These are phyloP conservation scores for Rhopalosiphum nymphaeae DNA, from an alignment of 2,888 invertebrate genomes.

Conservation along the genomic window DNA sequence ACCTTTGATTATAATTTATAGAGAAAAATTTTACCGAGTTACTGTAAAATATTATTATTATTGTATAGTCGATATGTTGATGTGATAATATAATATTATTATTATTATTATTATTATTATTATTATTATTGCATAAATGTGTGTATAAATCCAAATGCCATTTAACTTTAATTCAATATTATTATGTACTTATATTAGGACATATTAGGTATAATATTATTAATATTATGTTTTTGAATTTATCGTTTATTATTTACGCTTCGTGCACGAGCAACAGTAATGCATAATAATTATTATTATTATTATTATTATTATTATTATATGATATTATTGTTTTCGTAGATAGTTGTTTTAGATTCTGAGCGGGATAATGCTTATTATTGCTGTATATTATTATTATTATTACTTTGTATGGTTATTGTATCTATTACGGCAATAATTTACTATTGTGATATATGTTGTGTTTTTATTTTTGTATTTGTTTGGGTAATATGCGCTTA, in stretches of 20 bases:
- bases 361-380: slow-evolving; percentile 3
- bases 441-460: not conserved
- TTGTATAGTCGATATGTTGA: not conserved
- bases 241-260: not conserved
- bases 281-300: not conserved
- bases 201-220: not conserved
- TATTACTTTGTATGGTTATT: not conserved
- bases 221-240: not conserved
- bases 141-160: not conserved
- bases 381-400: not conserved
- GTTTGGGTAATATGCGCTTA: not conserved
- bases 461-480: slow-evolving; percentile 20
- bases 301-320: not conserved
- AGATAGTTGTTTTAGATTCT: slow-evolving; percentile 8
- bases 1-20: no score
- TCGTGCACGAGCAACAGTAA: not conserved
- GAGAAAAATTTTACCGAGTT: not conserved
- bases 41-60: slow-evolving; percentile 8
- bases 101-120: not conserved
- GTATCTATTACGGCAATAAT: not conserved
- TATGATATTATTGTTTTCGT: not conserved
- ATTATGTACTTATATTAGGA: not conserved
- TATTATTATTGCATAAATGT: not conserved
- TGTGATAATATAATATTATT: not conserved
- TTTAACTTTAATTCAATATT: not conserved